These are phyloP conservation scores for Uromys caudimaculatus DNA, from an alignment of 2,797 vertebrate genomes.

Conservation along the genomic window DNA sequence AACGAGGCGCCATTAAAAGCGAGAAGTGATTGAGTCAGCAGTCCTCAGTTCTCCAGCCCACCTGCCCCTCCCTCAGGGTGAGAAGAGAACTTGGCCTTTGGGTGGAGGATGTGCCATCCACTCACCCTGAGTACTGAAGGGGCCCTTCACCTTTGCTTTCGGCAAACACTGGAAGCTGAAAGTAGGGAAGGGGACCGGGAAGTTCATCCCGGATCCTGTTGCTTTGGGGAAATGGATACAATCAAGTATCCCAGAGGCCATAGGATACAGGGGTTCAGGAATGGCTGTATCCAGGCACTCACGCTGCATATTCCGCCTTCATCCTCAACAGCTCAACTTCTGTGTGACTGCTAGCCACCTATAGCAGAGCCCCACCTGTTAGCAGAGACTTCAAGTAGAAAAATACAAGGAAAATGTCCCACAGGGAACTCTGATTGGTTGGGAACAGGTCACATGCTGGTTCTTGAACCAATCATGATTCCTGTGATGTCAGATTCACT, in stretches of 20 bases:
- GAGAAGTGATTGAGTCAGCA: background rate
- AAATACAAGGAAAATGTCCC: background rate
- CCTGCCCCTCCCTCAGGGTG: no score
- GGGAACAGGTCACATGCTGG: background rate
- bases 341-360: no score
- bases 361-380: no score
- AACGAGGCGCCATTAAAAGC: slow-evolving; percentile 75
- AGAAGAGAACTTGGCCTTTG: background rate
- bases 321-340: background rate
- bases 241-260: background rate
- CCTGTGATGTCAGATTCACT: background rate
- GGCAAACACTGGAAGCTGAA: background rate
- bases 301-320: background rate
- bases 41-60: rapidly evolving
- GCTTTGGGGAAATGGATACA: background rate
- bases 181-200: background rate
- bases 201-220: no score
- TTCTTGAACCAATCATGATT: background rate
- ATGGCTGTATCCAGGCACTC: background rate
- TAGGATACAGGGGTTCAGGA: background rate
- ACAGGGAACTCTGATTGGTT: background rate
- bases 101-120: background rate
- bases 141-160: background rate
- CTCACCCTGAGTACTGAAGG: background rate
- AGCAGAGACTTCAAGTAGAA: background rate